Percentiles rank a stretch among this genome's conserved stretches.
phyloP scores from a whole-genome alignment of 2,797 vertebrate genomes.

The Diceros bicornis region DNA sequence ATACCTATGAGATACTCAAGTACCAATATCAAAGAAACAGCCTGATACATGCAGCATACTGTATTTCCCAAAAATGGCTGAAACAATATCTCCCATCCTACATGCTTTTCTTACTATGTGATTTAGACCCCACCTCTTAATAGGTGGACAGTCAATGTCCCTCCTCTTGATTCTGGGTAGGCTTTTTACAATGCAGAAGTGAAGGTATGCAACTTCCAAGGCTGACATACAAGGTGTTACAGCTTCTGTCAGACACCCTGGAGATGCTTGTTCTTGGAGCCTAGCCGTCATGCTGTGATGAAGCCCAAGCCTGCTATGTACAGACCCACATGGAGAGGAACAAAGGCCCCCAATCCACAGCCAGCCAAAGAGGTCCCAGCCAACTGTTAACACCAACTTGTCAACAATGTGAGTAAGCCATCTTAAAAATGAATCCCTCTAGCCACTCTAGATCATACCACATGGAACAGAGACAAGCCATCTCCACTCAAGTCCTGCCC shows the following conservation, averaged over 20 bases:
- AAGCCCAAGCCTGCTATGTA: neutral
- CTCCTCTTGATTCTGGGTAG: neutral
- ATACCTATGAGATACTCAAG: neutral
- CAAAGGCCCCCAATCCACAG: neutral
- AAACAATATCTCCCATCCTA: neutral
- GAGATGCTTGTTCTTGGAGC: neutral
- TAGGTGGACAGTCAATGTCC: neutral
- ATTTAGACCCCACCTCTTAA: neutral
- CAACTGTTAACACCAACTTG: neutral
- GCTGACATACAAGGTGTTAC: neutral
- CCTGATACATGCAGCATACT: neutral
- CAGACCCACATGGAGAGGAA: neutral
- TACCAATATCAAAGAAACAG: neutral
- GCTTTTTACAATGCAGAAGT: constrained; percentile 1
- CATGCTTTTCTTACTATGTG: neutral
- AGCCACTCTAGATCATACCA: neutral
- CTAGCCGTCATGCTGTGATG: neutral
- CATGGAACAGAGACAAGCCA: neutral
- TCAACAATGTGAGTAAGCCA: neutral
- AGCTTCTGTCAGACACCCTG: neutral
- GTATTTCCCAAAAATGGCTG: neutral
- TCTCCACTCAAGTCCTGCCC: neutral
- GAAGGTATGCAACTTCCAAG: neutral
- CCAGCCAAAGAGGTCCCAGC: neutral
- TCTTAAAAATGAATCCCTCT: neutral